Base-by-base conservation (phyloP, 2,888 invertebrate species). In the Acanthoscelides obtectus region DNA sequence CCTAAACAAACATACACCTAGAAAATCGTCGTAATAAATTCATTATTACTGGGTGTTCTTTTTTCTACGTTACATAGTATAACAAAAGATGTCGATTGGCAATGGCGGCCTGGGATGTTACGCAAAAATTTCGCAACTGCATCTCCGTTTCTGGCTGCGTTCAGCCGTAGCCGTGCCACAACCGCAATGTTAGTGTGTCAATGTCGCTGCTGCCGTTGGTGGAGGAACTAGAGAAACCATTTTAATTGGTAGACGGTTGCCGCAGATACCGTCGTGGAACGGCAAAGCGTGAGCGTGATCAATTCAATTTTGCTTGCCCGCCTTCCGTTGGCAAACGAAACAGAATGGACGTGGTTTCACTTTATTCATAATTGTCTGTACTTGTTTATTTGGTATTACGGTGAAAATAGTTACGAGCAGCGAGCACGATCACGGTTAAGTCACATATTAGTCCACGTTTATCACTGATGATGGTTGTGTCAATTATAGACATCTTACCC, bases 181-280 rank as follows among this genome's bases (percentile, higher is more conserved):
- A 74, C 75, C 75, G 74, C 80, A 80, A 80, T 80, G 80, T 80
- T 79, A 80, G 76, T 78, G 76, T 78, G 80, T 77, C 80, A 80
- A 80, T 80, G 80, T 77, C 78, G 77, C 72, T 76, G 75, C n/a
- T n/a, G n/a, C n/a, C n/a, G n/a, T n/a, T n/a, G n/a, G n/a, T 75
- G 75, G 76, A 74, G 72, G 71, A 75, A 73, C 71, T 45, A 45
- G 45, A 69, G 73, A 72, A 73, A 73, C 72, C 71, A 73, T 70
- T 75, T 73, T 71, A 74, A 72, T 71, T 68, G 70, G 68, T 73
- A 72, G 69, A 72, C 68, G 72, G 66, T 68, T 72, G 70, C 70
- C 69, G 72, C 69, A 72, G 70, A 69, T 64, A 69, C 67, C 45
- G 12, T 4, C 5, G 45, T 17, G 45, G 45, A 1, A 17, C 25